Evolutionary conservation across 2,113 vertebrate genomes (phyloP), one percentile per base, ranked within the genome.

Genomic region (Lutjanus erythropterus): DNA sequence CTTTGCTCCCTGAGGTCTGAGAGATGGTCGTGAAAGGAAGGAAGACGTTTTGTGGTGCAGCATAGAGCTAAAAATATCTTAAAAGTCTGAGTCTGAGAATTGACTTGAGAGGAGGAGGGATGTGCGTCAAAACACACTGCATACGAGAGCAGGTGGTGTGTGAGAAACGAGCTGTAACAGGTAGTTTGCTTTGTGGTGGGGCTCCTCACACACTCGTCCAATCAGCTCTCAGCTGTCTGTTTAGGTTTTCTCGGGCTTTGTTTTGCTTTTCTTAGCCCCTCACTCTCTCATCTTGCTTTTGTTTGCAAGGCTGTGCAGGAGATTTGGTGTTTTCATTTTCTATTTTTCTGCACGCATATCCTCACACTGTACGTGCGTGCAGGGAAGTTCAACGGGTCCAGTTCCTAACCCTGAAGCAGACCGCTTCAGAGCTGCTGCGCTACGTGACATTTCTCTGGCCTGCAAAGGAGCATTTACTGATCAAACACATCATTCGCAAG

Each of bases 111-210:
- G 25, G 50, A 1, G 27, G 33, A n/a, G 56, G 81, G 86, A 91
- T 87, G 87, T 90, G 90, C 78, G 86, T 92, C 91, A 93, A 89
- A 91, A 86, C 80, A 71, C 14, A 12, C 23, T 9, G 59, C 23
- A 9, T 52, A 49, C 66, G 41, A 29, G 71, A 67, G 75, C 91
- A 92, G 91, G 91, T 89, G 92, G 83, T 33, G 76, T 44, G 65
- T 58, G 72, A 61, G 64, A 47, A 71, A 41, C 6, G 7, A 27
- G 44, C 1, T 3, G 41, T 35, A 35, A 2, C 55, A 73, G 76
- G 80, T 71, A 62, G 37, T 55, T 35, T 58, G 49, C 59, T 71
- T 65, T 70, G 75, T 41, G 2, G 44, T 2, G 15, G 15, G 23
- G 37, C 19, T 53, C 46, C 66, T 52, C 50, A 7, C 58, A 23